phyloP scores from a whole-genome alignment of 2,113 vertebrate genomes.

The Smithornis capensis region DNA sequence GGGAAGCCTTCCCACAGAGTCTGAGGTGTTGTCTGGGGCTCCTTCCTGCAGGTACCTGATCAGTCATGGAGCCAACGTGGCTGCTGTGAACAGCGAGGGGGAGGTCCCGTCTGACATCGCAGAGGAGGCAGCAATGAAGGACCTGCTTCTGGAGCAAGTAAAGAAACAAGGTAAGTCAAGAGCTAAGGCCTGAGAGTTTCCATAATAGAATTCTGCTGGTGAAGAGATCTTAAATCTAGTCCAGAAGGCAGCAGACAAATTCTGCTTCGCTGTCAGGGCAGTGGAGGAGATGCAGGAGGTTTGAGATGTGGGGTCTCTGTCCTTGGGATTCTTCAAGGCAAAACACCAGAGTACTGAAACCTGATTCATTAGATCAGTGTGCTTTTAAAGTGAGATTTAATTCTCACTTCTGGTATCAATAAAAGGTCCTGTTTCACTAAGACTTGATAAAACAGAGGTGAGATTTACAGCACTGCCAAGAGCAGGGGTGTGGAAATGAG shows the following conservation, averaged over 20 bases:
- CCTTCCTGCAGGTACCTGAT: slow-evolving; percentile 81
- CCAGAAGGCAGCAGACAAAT: background rate
- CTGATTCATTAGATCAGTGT: background rate
- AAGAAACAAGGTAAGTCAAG: slow-evolving; percentile 78
- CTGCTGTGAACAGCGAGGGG: slow-evolving; percentile 90
- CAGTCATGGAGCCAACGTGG: slow-evolving; percentile 81
- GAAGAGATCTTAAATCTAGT: background rate
- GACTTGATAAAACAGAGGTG: background rate
- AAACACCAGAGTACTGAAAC: background rate
- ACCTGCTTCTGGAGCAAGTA: slow-evolving; percentile 85
- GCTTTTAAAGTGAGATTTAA: background rate
- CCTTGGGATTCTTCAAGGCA: background rate
- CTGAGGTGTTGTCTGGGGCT: background rate
- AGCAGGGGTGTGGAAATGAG: background rate
- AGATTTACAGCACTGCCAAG: background rate
- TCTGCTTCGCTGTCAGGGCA: background rate
- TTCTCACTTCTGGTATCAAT: background rate
- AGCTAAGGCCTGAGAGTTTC: background rate
- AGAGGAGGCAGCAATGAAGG: slow-evolving; percentile 89
- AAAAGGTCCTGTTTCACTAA: background rate
- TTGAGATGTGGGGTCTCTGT: background rate
- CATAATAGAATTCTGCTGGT: background rate
- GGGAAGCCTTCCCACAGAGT: background rate
- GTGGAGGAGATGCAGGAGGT: background rate
- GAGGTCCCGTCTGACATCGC: slow-evolving; percentile 92